phyloP scores from a whole-genome alignment of 2,113 vertebrate genomes.

The Dicaeum eximium region DNA sequence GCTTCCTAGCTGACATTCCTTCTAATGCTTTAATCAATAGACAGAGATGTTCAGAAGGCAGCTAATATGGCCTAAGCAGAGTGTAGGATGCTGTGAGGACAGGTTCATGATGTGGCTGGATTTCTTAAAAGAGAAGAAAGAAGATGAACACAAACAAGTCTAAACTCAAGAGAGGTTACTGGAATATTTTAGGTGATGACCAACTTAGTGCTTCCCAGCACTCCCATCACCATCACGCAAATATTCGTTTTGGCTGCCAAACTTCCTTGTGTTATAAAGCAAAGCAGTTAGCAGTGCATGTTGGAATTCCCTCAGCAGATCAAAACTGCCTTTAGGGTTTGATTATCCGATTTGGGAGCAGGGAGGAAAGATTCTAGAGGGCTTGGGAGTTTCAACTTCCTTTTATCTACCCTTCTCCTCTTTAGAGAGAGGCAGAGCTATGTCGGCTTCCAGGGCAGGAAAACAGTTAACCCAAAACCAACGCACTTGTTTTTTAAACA shows the following conservation, averaged over 20 bases:
- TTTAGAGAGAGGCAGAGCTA: background rate
- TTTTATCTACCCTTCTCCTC: background rate
- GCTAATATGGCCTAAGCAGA: background rate
- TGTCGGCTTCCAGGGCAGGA: background rate
- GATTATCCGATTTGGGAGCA: background rate
- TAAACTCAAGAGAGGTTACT: background rate
- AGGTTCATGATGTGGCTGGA: background rate
- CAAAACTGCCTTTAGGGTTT: background rate
- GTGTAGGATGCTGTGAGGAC: rapidly evolving
- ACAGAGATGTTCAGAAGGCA: background rate
- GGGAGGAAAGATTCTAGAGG: background rate
- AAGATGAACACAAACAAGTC: background rate
- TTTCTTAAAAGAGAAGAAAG: background rate
- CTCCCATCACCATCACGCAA: rapidly evolving
- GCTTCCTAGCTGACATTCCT: background rate
- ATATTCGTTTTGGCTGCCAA: background rate
- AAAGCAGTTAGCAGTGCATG: rapidly evolving
- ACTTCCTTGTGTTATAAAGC: background rate
- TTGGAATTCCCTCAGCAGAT: background rate
- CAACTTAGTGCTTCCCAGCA: background rate
- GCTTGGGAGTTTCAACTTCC: background rate
- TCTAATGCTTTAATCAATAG: background rate
- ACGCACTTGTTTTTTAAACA: background rate
- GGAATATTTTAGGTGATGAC: background rate
- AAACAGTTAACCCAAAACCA: background rate